Evolutionary conservation across 2,113 vertebrate genomes (phyloP).

Genomic region (Anser cygnoides): DNA sequence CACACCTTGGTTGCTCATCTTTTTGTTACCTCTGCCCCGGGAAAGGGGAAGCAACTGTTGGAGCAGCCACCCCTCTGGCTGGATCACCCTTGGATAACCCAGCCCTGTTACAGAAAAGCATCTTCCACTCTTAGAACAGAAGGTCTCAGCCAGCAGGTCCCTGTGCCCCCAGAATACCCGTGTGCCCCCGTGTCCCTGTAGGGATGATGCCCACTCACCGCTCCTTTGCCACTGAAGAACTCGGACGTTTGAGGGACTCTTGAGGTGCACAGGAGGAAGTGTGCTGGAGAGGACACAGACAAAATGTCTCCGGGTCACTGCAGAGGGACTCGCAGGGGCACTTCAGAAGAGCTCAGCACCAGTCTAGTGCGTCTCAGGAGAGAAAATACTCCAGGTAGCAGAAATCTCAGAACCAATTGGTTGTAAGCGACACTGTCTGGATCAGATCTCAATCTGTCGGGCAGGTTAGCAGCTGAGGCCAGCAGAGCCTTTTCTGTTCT

Average conservation of each 20-base stretch:
- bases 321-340: background rate
- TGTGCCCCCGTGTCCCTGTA: background rate
- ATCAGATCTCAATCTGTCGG: background rate
- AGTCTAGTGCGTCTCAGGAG: background rate
- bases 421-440: background rate
- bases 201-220: background rate
- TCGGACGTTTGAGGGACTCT: background rate
- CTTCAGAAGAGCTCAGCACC: background rate
- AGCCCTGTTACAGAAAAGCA: background rate
- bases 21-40: background rate
- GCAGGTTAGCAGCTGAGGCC: background rate
- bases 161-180: accelerated
- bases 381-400: background rate
- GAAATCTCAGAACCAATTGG: background rate
- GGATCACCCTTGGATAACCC: background rate
- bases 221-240: background rate
- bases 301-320: background rate
- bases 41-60: background rate
- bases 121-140: background rate
- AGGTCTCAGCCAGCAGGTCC: background rate
- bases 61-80: background rate
- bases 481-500: background rate
- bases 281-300: background rate
- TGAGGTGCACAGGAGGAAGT: background rate
- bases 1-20: background rate